These are phyloP conservation scores for Rhinogobius similis DNA, from an alignment of 2,113 vertebrate genomes.

Conservation along the genomic window DNA sequence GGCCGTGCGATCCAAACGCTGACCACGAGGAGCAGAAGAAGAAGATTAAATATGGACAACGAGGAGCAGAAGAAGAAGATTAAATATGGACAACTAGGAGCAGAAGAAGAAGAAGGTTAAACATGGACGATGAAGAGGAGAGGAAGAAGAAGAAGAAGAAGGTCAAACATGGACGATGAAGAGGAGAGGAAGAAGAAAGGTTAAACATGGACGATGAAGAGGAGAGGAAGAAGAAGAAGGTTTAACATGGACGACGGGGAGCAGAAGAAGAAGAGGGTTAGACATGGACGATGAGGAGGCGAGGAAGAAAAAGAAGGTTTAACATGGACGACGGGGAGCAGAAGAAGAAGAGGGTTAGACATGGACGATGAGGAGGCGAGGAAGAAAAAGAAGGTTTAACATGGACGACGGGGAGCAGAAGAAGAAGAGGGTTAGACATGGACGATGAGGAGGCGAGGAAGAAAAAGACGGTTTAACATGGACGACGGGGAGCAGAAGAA, in stretches of 20 bases:
- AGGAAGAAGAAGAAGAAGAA: background rate
- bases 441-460: too few species aligned
- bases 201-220: conserved; percentile 68
- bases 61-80: background rate
- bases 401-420: conserved; percentile 60
- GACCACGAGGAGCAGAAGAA: background rate
- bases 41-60: too few species aligned
- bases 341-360: background rate
- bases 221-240: background rate
- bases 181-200: too few species aligned
- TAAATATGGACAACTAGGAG: conserved; percentile 71
- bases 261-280: background rate
- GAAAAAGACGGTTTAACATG: conserved; percentile 67
- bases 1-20: conserved; percentile 92
- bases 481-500: background rate
- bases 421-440: background rate
- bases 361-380: too few species aligned
- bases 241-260: conserved; percentile 70
- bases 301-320: too few species aligned
- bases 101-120: background rate
- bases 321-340: conserved; percentile 71
- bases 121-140: too few species aligned
- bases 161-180: too few species aligned
- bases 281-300: too few species aligned
- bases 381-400: conserved; percentile 34